A percentile compares a stretch with the other conserved stretches of the same genome.
Evolutionary conservation across 2,113 vertebrate species (phyloP).

Genomic region (Pantherophis guttatus): DNA sequence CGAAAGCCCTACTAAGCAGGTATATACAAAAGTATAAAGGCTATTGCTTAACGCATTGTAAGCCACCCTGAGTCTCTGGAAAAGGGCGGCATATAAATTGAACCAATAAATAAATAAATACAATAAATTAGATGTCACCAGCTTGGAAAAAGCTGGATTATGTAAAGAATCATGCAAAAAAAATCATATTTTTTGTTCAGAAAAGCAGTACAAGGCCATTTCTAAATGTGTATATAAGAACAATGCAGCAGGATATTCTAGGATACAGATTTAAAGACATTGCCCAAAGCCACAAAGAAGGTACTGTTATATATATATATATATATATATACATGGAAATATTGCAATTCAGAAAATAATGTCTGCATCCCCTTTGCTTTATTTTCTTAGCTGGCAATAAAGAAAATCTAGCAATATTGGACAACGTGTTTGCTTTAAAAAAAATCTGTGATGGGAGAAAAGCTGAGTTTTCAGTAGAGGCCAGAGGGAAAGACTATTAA

Average conservation of each 20-base stretch:
- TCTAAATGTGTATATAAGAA: neutral
- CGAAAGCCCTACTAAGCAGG: no score
- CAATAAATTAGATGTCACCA: neutral
- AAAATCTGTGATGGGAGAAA: neutral
- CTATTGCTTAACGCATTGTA: no score
- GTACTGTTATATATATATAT: neutral
- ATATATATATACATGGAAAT: neutral
- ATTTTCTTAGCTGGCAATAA: constrained; percentile 8
- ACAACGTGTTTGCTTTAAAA: constrained; percentile 20
- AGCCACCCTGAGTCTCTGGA: no score
- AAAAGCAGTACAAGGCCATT: neutral
- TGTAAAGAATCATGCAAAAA: neutral
- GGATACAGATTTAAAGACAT: neutral
- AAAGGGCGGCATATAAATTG: no score
- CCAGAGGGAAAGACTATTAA: neutral
- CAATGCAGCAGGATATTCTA: neutral
- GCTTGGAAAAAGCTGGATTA: neutral
- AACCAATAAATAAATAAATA: no score
- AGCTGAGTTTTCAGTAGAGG: neutral
- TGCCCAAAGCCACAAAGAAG: constrained; percentile 23
- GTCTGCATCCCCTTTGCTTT: neutral
- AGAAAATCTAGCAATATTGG: neutral
- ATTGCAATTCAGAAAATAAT: constrained; percentile 17
- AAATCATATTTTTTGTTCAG: neutral
- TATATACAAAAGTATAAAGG: no score